A percentile compares a stretch with the other conserved stretches of the same genome.
These are phyloP conservation scores for Chironomus tentans DNA, from an alignment of 2,888 invertebrate genomes.

Conservation along the genomic window DNA sequence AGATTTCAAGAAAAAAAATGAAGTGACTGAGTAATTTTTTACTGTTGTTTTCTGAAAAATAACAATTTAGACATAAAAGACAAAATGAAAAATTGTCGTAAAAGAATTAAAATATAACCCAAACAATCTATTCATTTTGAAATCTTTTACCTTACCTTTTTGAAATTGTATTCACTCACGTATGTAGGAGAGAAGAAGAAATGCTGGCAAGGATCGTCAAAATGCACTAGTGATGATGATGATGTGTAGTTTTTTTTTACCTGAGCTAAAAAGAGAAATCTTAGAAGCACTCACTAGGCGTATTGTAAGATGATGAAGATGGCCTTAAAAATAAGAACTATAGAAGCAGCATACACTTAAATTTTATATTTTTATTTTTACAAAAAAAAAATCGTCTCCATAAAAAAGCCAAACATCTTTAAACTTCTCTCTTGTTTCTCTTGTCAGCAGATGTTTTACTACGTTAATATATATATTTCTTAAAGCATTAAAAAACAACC, in stretches of 20 bases:
- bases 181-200: neutral
- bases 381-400: conserved; percentile 2
- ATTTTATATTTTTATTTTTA: too few relatives aligned
- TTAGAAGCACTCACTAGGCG: too few relatives aligned
- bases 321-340: neutral
- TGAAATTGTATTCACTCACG: neutral
- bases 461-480: conserved; percentile 16
- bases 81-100: neutral
- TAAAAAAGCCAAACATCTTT: conserved; percentile 21
- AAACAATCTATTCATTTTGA: neutral
- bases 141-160: neutral
- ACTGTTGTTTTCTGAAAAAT: too few relatives aligned
- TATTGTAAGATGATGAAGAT: neutral
- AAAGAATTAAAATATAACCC: neutral
- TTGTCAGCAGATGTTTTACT: conserved; percentile 25
- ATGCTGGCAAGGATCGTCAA: neutral
- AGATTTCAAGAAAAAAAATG: too few relatives aligned
- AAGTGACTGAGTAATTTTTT: too few relatives aligned
- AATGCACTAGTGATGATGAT: too few relatives aligned
- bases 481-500: conserved; percentile 25
- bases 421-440: conserved; percentile 8
- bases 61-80: too few relatives aligned
- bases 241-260: too few relatives aligned
- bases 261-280: too few relatives aligned
- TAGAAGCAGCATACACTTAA: too few relatives aligned